phyloP scores from a whole-genome alignment of 2,113 vertebrate genomes.

The Daboia siamensis region DNA sequence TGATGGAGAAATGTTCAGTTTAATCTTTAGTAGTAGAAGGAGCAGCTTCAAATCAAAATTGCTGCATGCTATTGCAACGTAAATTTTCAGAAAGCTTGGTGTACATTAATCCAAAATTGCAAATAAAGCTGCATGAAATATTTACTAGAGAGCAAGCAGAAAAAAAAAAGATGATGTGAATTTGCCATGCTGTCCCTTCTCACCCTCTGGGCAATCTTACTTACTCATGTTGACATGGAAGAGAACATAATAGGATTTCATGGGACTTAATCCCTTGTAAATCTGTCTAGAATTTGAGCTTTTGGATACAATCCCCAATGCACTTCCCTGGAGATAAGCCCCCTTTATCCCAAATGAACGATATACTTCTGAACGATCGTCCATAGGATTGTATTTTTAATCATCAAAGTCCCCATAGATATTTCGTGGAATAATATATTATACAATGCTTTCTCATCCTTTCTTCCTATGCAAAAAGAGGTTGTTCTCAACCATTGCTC shows the following conservation, averaged over 20 bases:
- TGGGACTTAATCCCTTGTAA: background rate
- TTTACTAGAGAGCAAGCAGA: background rate
- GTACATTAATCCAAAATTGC: background rate
- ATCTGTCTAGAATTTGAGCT: background rate
- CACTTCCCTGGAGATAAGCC: background rate
- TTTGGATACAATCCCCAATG: background rate
- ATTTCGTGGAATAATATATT: background rate
- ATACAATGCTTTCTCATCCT: background rate
- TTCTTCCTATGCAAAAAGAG: background rate
- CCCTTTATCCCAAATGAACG: background rate
- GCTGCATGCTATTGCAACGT: conserved; percentile 9
- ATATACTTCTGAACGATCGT: background rate
- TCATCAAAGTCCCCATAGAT: background rate
- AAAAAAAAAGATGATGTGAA: background rate
- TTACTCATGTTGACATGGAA: background rate
- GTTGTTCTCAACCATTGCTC: background rate
- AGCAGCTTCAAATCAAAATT: background rate
- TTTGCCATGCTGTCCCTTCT: background rate
- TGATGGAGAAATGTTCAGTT: background rate
- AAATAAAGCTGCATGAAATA: background rate
- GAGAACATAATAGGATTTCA: background rate
- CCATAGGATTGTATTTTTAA: background rate
- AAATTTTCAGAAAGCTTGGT: conserved; percentile 22
- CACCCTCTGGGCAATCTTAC: background rate
- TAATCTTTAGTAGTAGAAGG: background rate